phyloP scores from a whole-genome alignment of 2,113 vertebrate species.

The Chrysemys picta region DNA sequence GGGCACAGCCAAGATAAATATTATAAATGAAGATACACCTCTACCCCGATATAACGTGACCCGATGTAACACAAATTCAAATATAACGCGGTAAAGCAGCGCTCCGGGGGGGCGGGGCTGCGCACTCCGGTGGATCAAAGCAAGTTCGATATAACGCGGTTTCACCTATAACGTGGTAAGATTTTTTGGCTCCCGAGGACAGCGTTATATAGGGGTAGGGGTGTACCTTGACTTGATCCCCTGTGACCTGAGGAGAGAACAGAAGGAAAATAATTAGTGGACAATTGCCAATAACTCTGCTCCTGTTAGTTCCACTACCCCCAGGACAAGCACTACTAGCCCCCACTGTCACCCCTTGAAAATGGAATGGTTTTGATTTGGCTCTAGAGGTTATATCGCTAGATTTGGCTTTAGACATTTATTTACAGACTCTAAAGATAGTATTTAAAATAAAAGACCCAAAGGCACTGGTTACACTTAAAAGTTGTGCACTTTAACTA shows the following conservation, averaged over 20 bases:
- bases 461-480: neutral
- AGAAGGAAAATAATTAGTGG: neutral
- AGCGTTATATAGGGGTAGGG: too few relatives aligned
- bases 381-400: neutral
- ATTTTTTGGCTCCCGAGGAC: too few relatives aligned
- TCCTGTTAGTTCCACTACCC: neutral
- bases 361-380: neutral
- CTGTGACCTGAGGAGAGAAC: neutral
- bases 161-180: too few relatives aligned
- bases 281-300: neutral
- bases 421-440: neutral
- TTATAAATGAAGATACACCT: neutral
- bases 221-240: neutral
- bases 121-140: too few relatives aligned
- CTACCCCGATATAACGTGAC: too few relatives aligned
- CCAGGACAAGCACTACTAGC: neutral
- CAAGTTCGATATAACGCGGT: too few relatives aligned
- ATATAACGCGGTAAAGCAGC: too few relatives aligned
- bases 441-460: neutral
- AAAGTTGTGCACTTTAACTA: neutral
- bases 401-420: neutral
- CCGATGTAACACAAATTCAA: too few relatives aligned
- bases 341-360: neutral
- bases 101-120: too few relatives aligned
- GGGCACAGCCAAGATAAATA: neutral